phyloP scores from a whole-genome alignment of 2,888 invertebrate genomes.

The Drosophila acutilabella region DNA sequence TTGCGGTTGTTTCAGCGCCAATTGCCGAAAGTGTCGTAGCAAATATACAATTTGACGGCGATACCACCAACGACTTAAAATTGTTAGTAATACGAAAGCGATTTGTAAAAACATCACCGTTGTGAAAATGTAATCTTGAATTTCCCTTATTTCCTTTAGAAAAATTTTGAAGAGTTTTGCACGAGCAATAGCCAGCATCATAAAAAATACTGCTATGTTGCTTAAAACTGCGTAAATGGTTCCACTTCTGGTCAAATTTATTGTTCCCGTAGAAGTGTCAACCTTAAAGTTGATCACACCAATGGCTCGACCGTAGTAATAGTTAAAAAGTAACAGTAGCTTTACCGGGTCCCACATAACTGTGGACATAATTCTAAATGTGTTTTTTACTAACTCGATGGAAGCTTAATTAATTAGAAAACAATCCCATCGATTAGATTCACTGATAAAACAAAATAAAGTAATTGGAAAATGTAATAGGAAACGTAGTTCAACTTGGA shows the following conservation, averaged over 20 bases:
- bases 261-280: constrained; percentile 21
- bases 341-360: constrained; percentile 33
- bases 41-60: constrained; percentile 39
- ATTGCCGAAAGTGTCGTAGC: constrained; percentile 1
- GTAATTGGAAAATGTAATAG: constrained; percentile 17
- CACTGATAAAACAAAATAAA: constrained; percentile 1
- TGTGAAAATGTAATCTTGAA: constrained; percentile 38
- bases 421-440: constrained; percentile 20
- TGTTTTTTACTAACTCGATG: neutral
- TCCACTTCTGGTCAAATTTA: constrained; percentile 6
- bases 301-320: constrained; percentile 38
- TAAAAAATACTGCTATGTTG: constrained; percentile 2
- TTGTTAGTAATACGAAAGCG: constrained; percentile 24
- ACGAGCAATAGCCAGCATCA: constrained; percentile 17
- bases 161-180: constrained; percentile 14
- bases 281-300: constrained; percentile 53
- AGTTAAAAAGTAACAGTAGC: constrained; percentile 12
- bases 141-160: neutral
- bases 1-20: constrained; percentile 35
- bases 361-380: constrained; percentile 18
- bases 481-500: too few relatives aligned
- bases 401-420: constrained; percentile 17
- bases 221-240: constrained; percentile 33
- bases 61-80: constrained; percentile 52
- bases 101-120: constrained; percentile 16